Evolutionary conservation across 2,797 vertebrate species (phyloP), one percentile per base, ranked within the genome.

Genomic region (Halcyon leucocephala): DNA sequence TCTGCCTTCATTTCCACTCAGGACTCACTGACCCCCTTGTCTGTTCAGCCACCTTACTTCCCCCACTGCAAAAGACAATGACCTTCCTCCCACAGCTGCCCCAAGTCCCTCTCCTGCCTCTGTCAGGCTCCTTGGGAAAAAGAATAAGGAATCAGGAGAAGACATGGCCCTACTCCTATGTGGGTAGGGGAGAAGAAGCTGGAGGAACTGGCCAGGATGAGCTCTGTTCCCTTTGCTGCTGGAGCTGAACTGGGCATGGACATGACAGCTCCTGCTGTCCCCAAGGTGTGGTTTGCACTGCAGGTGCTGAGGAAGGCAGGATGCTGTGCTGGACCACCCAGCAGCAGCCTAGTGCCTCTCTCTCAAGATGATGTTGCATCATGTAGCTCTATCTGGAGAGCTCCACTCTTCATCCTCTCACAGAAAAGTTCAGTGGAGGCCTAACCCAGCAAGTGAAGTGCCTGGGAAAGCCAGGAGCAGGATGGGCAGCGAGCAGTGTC

Each of bases 211-310:
- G 29, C 51, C 8, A 29, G 66, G 51, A 21, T 18, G 55, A 35
- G 16, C 55, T 69, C 60, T 81, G 11, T 55, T 69, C 31, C 37
- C 26, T 6, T 9, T 48, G 61, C 67, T 80, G 46, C 52, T 28
- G 55, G 87, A 58, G 60, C 54, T n/a, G 72, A 13, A 21, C 28
- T 35, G 72, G 51, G 25, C 51, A 74, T 2, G 3, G 33, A 44
- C 28, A 10, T 7, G 3, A 2, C 29, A 71, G 64, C 24, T 7
- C 13, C 33, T 26, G 65, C 62, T 69, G 74, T 14, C 39, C 48
- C 44, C 0, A 2, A 8, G 39, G 26, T 1, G 1, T 5, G 24
- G 10, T 21, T 7, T 12, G 22, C 22, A 16, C 44, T n/a, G 29
- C 31, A 6, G 31, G 39, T 6, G 20, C 52, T 65, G 66, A 20